These are phyloP conservation scores for Morpho deidamia DNA, from an alignment of 2,888 invertebrate genomes.

Conservation along the genomic window DNA sequence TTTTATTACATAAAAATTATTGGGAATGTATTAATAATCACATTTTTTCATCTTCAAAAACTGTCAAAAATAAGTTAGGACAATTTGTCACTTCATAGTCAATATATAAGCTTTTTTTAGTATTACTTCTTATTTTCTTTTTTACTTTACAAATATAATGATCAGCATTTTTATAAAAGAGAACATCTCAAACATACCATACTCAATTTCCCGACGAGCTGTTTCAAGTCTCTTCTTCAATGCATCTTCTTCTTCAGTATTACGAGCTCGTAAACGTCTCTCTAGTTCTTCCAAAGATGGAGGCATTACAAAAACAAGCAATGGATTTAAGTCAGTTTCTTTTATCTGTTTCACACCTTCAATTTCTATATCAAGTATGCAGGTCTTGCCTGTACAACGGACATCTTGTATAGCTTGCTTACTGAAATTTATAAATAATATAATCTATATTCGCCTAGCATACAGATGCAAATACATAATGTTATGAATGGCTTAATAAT, in stretches of 20 bases:
- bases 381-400: slow-evolving; percentile 88
- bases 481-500: too few relatives aligned
- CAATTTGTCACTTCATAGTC: too few relatives aligned
- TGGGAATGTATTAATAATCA: too few relatives aligned
- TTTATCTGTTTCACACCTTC: slow-evolving; percentile 95
- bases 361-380: slow-evolving; percentile 96
- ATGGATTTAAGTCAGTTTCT: slow-evolving; percentile 87
- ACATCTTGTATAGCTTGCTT: slow-evolving; percentile 91
- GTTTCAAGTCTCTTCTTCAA: slow-evolving; percentile 86
- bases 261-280: slow-evolving; percentile 84
- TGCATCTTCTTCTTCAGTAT: slow-evolving; percentile 94
- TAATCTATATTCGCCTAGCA: too few relatives aligned
- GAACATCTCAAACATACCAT: slow-evolving; percentile 74
- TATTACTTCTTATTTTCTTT: too few relatives aligned
- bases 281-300: slow-evolving; percentile 90
- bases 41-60: too few relatives aligned
- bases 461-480: too few relatives aligned
- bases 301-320: slow-evolving; percentile 95
- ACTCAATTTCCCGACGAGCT: slow-evolving; percentile 90
- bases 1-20: too few relatives aligned
- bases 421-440: slow-evolving; percentile 67
- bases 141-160: too few relatives aligned
- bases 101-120: too few relatives aligned
- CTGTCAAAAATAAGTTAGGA: too few relatives aligned
- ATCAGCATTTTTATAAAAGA: too few relatives aligned